Conservation (phyloP, 2,888 invertebrate species). For the Heliconius erato region DNA sequence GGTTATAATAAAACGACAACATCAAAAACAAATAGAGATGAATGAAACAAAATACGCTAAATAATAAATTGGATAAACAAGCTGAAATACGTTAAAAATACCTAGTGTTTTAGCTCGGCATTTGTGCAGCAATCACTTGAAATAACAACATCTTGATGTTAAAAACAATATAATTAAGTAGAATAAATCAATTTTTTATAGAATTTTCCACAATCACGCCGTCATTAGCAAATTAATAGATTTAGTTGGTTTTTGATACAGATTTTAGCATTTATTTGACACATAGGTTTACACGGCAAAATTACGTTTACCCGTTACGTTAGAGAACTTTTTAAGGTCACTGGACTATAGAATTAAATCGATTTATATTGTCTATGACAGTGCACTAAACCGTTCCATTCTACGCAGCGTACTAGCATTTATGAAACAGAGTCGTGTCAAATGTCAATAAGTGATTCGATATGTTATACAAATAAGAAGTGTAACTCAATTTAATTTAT, state of each 20-base stretch:
- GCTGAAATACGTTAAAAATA: slow-evolving; percentile 49
- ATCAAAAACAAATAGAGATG: not conserved
- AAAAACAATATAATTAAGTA: slow-evolving; percentile 42
- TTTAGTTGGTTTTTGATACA: slow-evolving; percentile 46
- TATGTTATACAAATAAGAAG: too few species aligned
- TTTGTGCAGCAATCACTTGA: slow-evolving; percentile 46
- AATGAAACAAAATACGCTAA: slow-evolving; percentile 22
- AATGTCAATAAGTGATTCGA: too few species aligned
- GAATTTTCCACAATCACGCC: slow-evolving; percentile 55
- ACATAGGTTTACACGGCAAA: slow-evolving; percentile 46
- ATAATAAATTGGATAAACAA: slow-evolving; percentile 50
- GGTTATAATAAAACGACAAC: not conserved
- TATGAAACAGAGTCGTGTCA: not conserved
- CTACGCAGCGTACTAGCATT: not conserved
- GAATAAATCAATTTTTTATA: slow-evolving; percentile 29
- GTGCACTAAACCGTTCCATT: slow-evolving; percentile 30
- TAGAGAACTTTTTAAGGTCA: slow-evolving; percentile 32
- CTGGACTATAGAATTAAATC: slow-evolving; percentile 46
- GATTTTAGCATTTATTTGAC: slow-evolving; percentile 48
- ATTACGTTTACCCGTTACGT: slow-evolving; percentile 33
- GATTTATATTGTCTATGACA: slow-evolving; percentile 48
- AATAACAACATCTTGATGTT: slow-evolving; percentile 45
- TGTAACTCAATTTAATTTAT: too few species aligned
- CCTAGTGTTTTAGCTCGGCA: slow-evolving; percentile 42
- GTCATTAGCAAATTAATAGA: slow-evolving; percentile 51